Conservation (phyloP, 37 sponge, comb jelly and placozoan genomes). For the Dysidea cf. avara region DNA sequence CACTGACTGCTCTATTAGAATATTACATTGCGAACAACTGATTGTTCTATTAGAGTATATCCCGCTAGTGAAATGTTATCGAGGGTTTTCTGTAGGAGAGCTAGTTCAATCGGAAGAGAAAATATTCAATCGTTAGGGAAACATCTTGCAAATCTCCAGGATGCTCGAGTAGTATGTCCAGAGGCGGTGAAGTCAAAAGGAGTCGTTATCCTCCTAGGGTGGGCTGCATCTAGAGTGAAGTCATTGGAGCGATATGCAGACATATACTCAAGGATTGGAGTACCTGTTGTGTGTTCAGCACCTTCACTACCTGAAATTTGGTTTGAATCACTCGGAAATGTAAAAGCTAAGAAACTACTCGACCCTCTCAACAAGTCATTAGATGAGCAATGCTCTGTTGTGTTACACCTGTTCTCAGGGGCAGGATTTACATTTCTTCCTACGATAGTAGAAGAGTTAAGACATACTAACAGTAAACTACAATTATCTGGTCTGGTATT, state of each 20-base stretch:
- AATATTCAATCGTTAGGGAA: too few species aligned
- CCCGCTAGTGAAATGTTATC: too few species aligned
- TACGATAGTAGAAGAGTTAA: neutral
- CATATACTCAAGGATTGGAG: conserved; percentile 31
- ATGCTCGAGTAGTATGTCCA: neutral
- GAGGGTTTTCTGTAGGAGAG: too few species aligned
- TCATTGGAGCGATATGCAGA: conserved; percentile 39
- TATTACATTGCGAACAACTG: too few species aligned
- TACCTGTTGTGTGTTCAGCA: conserved; percentile 39
- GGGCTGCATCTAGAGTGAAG: conserved; percentile 36
- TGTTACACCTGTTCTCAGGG: conserved; percentile 51
- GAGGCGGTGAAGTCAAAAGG: neutral
- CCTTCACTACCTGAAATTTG: conserved; percentile 25
- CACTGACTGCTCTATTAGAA: too few species aligned
- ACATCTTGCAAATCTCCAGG: too few species aligned
- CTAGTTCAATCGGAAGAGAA: too few species aligned
- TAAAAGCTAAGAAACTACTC: neutral
- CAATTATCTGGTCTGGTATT: conserved; percentile 36
- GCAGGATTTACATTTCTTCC: conserved; percentile 20
- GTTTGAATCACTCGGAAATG: conserved; percentile 11
- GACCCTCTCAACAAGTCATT: conserved; percentile 3
- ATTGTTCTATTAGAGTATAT: too few species aligned
- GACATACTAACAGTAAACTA: neutral
- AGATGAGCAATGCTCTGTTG: neutral
- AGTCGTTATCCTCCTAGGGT: conserved; percentile 45